Base-by-base conservation (phyloP, 1,140 invertebrate genomes). In the Kradibia gibbosae region DNA sequence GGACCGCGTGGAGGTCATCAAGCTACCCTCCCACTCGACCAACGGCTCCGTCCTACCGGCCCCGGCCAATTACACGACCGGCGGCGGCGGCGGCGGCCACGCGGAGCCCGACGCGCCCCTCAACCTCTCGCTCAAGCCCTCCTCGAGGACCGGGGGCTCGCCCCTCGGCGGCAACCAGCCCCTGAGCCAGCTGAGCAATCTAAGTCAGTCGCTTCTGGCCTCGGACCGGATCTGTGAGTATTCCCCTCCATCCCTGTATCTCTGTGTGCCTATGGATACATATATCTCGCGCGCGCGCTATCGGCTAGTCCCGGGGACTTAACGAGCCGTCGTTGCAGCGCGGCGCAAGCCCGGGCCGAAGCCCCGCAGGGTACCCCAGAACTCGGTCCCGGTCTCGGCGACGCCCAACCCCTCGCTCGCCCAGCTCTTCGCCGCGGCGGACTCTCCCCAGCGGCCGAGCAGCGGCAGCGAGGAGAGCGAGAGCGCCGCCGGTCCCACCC, bases 61-160 rank as follows among this genome's bases (percentile, higher is more conserved):
- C 39, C 89, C 88, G 28, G 86, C 86, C 80, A 88, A 86, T 82
- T 92, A 85, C 88, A 92, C 84, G 84, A 92, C 80, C 81, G 89
- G 81, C 87, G 84, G 92, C 87, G 82, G 88, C 34, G 93, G 92
- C 76, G 90, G 88, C 42, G 93, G 92, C 78, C 91, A 90, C 75
- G 91, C 92, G 79, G 93, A 95, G 60, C 93, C 93, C 5, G 96
- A 97, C 85, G 93, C 95, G 0, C 96, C 96, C 0, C 92, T 97
- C 25, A 96, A 97, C 90, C 92, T 97, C 1, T 96, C 95, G 7
- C 90, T 96, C 79, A 97, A 96, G 89, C 94, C 95, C 31, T 90
- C 93, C 34, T 90, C 91, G 62, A 91, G 93, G 48, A 89, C 88
- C 70, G 86, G 86, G 75, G 88, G 87, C 78, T 90, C 88, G 77